A percentile compares a stretch with the other conserved stretches of the same genome.
Conservation (phyloP, 2,888 invertebrate genomes). For the Phymatocera aterrima region DNA sequence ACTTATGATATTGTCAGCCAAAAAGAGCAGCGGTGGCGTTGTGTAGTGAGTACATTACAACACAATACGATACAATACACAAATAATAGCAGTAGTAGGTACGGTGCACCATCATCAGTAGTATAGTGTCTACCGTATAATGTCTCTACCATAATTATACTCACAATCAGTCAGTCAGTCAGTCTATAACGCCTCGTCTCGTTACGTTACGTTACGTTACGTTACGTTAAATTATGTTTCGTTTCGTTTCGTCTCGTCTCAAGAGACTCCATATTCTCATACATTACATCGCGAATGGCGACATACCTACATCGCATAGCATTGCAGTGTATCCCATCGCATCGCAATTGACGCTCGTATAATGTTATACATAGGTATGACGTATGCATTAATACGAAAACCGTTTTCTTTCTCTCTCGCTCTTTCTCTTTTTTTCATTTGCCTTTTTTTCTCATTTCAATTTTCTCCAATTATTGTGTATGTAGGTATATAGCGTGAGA, state of each 20-base stretch:
- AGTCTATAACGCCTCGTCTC: conserved; percentile 56
- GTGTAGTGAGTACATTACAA: conserved; percentile 44
- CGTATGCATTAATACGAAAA: too few relatives aligned
- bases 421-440: conserved; percentile 10
- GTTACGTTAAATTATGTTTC: neutral
- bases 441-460: conserved; percentile 32
- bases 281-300: too few relatives aligned
- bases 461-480: conserved; percentile 44
- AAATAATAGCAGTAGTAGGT: conserved; percentile 43
- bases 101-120: conserved; percentile 48
- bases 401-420: too few relatives aligned
- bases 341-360: too few relatives aligned
- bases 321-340: too few relatives aligned
- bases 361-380: too few relatives aligned
- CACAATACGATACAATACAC: conserved; percentile 45
- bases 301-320: too few relatives aligned
- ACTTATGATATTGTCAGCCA: too few relatives aligned
- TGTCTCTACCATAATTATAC: conserved; percentile 53
- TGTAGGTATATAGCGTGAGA: too few relatives aligned
- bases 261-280: too few relatives aligned
- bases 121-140: too few relatives aligned
- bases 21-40: conserved; percentile 33
- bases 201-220: conserved; percentile 55
- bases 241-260: conserved; percentile 43
- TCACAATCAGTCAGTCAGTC: too few relatives aligned